These are phyloP conservation scores for Dyspetes luteomarginatus DNA, from an alignment of 2,888 invertebrate species.

Conservation along the genomic window DNA sequence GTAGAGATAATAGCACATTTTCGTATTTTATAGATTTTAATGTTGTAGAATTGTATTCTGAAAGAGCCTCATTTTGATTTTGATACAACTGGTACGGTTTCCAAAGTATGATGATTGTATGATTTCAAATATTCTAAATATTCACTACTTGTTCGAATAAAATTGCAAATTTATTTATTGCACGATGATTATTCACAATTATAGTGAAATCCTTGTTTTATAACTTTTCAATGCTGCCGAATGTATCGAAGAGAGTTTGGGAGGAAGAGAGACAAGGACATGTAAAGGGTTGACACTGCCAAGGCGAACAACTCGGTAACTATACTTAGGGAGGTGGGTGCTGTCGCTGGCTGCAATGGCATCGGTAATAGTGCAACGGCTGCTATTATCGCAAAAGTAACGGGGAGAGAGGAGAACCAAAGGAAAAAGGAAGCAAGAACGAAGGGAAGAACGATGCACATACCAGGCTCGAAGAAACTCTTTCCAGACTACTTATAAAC, in stretches of 20 bases:
- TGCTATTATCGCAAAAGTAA: not conserved
- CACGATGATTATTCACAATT: too few relatives aligned
- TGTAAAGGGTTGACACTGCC: constrained; percentile 74
- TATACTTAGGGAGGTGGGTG: constrained; percentile 77
- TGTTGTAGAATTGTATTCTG: too few relatives aligned
- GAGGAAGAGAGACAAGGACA: not conserved
- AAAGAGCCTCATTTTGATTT: too few relatives aligned
- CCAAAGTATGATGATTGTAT: too few relatives aligned
- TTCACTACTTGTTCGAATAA: too few relatives aligned
- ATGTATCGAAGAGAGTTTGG: too few relatives aligned
- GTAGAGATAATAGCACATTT: too few relatives aligned
- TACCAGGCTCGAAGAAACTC: constrained; percentile 77
- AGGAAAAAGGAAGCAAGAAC: constrained; percentile 2
- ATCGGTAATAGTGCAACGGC: constrained; percentile 29
- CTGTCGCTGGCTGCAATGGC: constrained; percentile 46
- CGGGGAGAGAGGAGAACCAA: not conserved
- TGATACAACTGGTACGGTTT: too few relatives aligned
- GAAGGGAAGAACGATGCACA: constrained; percentile 38
- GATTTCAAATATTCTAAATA: too few relatives aligned
- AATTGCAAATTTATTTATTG: too few relatives aligned
- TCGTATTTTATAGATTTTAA: too few relatives aligned
- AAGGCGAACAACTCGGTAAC: constrained; percentile 80
- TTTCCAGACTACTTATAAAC: constrained; percentile 80
- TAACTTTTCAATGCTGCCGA: too few relatives aligned
- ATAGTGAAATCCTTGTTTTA: constrained; percentile 73